These are phyloP conservation scores for Helarctos malayanus DNA, from an alignment of 2,797 vertebrate species.

Conservation along the genomic window DNA sequence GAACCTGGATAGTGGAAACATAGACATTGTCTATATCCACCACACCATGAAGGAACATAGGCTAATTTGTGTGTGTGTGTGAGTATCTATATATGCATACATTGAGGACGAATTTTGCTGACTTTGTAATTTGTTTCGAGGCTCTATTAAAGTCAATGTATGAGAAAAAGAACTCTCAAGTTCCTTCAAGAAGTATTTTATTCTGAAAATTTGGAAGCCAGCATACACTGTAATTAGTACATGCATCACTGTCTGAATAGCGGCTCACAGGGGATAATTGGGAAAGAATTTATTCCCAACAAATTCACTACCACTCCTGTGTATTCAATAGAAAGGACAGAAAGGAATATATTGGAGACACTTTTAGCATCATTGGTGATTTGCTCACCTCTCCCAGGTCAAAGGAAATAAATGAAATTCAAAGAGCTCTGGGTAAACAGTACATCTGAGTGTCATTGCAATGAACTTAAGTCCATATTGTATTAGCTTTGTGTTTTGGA, in stretches of 20 bases:
- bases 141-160: not conserved
- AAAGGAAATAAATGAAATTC: constrained; percentile 22
- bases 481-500: not conserved
- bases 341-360: not conserved
- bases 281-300: not conserved
- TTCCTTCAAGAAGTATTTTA: not conserved
- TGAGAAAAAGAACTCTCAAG: not conserved
- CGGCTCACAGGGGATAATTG: not conserved
- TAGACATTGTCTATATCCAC: not conserved
- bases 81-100: not conserved
- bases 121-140: not conserved
- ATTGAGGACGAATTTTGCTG: not conserved
- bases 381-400: not conserved
- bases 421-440: not conserved
- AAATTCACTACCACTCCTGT: not conserved
- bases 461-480: not conserved
- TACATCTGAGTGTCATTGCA: not conserved
- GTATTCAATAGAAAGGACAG: not conserved
- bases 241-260: not conserved
- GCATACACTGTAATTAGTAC: not conserved
- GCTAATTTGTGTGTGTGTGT: not conserved
- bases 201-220: not conserved
- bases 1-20: not conserved
- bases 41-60: not conserved
- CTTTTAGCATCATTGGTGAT: not conserved